Evolutionary conservation across 2,888 invertebrate genomes (phyloP), one percentile per base, ranked within the genome.

Genomic region (Alviniconcha strummeri): DNA sequence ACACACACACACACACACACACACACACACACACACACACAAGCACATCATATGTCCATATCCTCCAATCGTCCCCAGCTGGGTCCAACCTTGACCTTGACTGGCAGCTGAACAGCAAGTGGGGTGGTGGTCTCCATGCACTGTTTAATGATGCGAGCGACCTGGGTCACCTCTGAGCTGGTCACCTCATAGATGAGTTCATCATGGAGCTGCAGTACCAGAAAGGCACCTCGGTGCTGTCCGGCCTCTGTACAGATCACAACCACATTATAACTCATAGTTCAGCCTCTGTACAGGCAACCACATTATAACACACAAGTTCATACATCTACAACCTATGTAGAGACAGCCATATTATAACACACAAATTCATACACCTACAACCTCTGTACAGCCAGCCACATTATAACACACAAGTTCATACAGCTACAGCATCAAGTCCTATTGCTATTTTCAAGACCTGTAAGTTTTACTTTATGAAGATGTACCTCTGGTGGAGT

Each of bases 191-290:
- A 98, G 57, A 99, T 96, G 4, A 99, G 95, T 95, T 99, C 99
- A 94, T 99, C 99, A 93, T 99, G 99, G 90, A 99, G 95, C 93
- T 99, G 98, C 55, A 99, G 94, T 5, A 99, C 96, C 17, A 99
- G 95, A 86, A 89, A 92, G 7, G 92, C 93, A 15, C 93, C 93
- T 95, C 95, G 0, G n/a, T 88, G 88, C 15, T 19, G 80, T 9
- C 64, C 80, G 0, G 56, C 19, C 69, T 69, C 80, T 80, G 80
- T 52, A 60, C 60, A 60, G 13, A 60, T 11, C 60, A 13, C 60
- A 60, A 60, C 13, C 60, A 60, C 13, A 11, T 60, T 60, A 36
- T 36, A 36, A 36, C 36, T 1, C 36, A 36, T 3, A 36, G 36
- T 36, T 36, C 36, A 36, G 36, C 3, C 36, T 36, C 36, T 36